A percentile compares a stretch with the other conserved stretches of the same genome.
These are phyloP conservation scores for Thecocarcelia acutangulata DNA, from an alignment of 2,888 invertebrate genomes.

Conservation along the genomic window DNA sequence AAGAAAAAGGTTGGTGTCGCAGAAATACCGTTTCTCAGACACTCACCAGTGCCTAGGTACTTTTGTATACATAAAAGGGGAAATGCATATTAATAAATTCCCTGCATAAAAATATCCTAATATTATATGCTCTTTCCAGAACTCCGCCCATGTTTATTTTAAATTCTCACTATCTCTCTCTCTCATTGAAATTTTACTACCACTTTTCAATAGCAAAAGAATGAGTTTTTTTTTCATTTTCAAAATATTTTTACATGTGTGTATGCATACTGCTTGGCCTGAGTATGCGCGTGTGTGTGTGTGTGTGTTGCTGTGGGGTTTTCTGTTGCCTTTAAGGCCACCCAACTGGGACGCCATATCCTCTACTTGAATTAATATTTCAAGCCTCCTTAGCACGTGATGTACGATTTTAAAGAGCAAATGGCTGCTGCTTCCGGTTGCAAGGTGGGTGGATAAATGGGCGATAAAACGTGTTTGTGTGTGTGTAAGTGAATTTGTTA, in stretches of 20 bases:
- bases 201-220: background rate
- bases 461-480: conserved; percentile 3
- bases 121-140: conserved; percentile 1
- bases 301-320: background rate
- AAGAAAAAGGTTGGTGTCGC: background rate
- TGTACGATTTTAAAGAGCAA: conserved; percentile 62
- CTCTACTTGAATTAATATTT: conserved; percentile 55
- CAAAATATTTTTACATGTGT: background rate
- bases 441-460: conserved; percentile 67
- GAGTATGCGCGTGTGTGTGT: conserved; percentile 8
- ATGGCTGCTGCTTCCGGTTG: conserved; percentile 71
- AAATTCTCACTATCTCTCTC: background rate
- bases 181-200: background rate
- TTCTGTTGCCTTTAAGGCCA: conserved; percentile 52
- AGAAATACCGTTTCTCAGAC: background rate
- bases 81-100: background rate
- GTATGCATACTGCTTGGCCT: too few relatives aligned
- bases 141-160: conserved; percentile 7
- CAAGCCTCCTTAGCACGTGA: conserved; percentile 67
- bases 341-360: conserved; percentile 65
- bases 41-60: background rate
- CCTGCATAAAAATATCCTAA: conserved; percentile 4
- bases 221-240: conserved; percentile 18
- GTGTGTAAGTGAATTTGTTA: conserved; percentile 62
- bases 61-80: background rate